Evolutionary conservation across 2,797 vertebrate species (phyloP), one percentile per base, ranked within the genome.

Genomic region (Antrozous pallidus): DNA sequence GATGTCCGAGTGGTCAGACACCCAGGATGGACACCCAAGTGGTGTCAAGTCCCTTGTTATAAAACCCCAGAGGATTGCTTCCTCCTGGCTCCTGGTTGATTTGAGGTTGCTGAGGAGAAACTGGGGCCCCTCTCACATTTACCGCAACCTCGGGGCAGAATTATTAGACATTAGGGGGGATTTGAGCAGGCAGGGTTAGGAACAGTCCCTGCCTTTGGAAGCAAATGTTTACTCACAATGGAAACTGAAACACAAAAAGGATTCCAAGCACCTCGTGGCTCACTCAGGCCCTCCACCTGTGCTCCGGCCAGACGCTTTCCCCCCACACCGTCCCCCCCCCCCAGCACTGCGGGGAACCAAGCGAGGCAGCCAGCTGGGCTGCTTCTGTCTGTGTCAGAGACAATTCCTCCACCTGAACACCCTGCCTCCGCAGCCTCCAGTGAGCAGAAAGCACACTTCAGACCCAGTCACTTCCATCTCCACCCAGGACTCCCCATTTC

Each of bases 91-190:
- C 8, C 0, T 9, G 36, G 40, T 24, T 54, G 81, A 38, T 69
- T 28, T 49, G 77, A 45, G 78, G 61, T 73, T 45, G 16, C 36
- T 28, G 24, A 77, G 56, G 78, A 90, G 38, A 65, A 56, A 36
- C 18, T 26, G 12, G 40, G 40, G 33, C 2, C 28, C 47, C 58
- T 69, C 36, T 75, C 24, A 84, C 54, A 36, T 65, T 78, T 77
- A 74, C 11, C 33, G 51, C 88, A 85, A 63, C 65, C 20, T 90
- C 33, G 42, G 45, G 51, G 45, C 65, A 86, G 78, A 92, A 88
- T 85, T 78, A 65, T 6, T 24, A 65, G 88, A 78, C 69, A 65
- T 75, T 22, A 24, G 83, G 65, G 89, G 18, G 22, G 14, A 86
- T 20, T 36, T 5, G 24, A 90, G 16, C 79, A 92, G 8, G 5